A percentile compares a stretch with the other conserved stretches of the same genome.
Conservation (phyloP, 2,113 vertebrate genomes). For the Oenanthe oenanthe region DNA sequence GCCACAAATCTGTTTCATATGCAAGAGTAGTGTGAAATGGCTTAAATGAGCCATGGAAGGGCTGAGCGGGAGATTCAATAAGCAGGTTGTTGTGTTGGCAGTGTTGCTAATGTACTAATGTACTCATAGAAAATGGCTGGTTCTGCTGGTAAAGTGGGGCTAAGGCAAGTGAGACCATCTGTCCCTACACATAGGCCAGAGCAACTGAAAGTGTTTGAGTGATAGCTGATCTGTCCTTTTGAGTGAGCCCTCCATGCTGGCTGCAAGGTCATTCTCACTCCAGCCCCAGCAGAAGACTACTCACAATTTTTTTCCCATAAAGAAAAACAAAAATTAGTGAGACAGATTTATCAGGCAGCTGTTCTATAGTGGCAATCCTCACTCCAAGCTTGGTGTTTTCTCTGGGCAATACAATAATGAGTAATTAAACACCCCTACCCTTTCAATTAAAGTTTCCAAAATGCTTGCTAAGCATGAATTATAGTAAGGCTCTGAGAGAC, state of each 20-base stretch:
- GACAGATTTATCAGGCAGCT: background rate
- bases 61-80: background rate
- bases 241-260: accelerated
- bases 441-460: background rate
- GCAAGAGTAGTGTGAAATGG: background rate
- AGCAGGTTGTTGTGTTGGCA: background rate
- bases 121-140: background rate
- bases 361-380: background rate
- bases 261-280: background rate
- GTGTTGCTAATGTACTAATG: background rate
- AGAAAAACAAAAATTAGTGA: background rate
- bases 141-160: background rate
- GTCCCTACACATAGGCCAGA: background rate
- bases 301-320: background rate
- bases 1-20: accelerated
- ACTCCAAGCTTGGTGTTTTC: background rate
- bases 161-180: background rate
- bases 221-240: background rate
- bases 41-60: background rate
- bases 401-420: background rate
- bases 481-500: background rate
- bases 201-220: background rate
- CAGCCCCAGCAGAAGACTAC: background rate
- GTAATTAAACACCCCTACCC: background rate
- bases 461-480: background rate